Base-by-base conservation (phyloP, 2,888 invertebrate species). In the Melolontha melolontha region DNA sequence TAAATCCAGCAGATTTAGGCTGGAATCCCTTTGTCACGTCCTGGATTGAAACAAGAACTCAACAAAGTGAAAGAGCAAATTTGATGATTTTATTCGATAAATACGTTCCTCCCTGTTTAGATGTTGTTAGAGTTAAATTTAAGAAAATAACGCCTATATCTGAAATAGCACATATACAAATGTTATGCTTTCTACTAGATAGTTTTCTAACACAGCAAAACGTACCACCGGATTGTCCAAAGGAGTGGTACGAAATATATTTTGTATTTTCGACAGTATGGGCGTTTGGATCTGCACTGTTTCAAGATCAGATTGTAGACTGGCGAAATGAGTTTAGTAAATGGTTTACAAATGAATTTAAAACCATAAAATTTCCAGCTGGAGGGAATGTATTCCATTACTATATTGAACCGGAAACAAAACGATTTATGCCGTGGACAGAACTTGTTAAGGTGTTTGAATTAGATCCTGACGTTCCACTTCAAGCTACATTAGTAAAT, bases 261-360 rank as follows among this genome's bases (percentile, higher is more conserved):
- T 98, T 97, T 83, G 95, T 91, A 0, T 97, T 97, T 80, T 90
- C 92, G 34, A 87, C 91, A 64, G 88, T 97, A 22, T 97, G 97
- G 97, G 95, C 96, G 0, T 98, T 97, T 79, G 97, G 97, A 1
- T 95, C 97, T 0, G 90, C 92, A 0, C 87, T 94, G 67, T 96
- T 94, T 82, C 95, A 95, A 86, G 97, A 97, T 85, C 92, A 96
- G 86, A 85, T 95, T 47, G 87, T 93, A 2, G 97, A 97, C 81
- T 95, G 96, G 91, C 89, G 97, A 49, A 92, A 92, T 74, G 97
- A 97, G 79, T 97, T 97, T 81, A 94, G 93, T 79, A 97, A 96
- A 82, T 97, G 97, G 97, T 98, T 96, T 88, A 86, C 89, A 16
- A 93, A 91, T 72, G 97, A 97, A 84, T 97, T 96, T 82, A 97